Evolutionary conservation across 2,797 vertebrate species (phyloP).

Genomic region (Diplodus puntazzo): DNA sequence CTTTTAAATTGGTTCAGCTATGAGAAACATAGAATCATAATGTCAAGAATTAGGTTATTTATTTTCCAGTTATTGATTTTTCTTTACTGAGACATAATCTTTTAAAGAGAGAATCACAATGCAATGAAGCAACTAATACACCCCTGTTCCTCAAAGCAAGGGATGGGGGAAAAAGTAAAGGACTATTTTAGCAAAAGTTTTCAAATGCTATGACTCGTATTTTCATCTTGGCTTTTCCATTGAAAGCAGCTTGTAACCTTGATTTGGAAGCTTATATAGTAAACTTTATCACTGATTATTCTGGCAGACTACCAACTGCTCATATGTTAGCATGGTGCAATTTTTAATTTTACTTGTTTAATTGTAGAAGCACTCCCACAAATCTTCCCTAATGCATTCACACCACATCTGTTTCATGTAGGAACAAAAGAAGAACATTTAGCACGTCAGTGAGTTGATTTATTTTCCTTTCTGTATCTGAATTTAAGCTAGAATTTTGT

Average conservation of each 20-base stretch:
- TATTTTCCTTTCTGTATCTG: conserved; percentile 25
- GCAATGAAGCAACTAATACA: too few species aligned
- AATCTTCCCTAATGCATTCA: conserved; percentile 13
- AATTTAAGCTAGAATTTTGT: conserved; percentile 1
- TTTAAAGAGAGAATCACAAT: too few species aligned
- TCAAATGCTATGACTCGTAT: background rate
- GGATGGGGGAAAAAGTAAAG: too few species aligned
- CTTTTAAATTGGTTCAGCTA: too few species aligned
- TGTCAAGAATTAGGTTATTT: too few species aligned
- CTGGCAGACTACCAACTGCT: background rate
- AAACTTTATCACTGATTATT: background rate
- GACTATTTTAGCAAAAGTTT: too few species aligned
- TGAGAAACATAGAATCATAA: too few species aligned
- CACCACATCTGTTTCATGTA: conserved; percentile 6
- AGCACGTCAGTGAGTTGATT: conserved; percentile 14
- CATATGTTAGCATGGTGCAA: background rate
- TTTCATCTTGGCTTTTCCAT: background rate
- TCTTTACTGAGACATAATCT: too few species aligned
- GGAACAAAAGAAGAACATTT: conserved; percentile 47
- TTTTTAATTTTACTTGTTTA: conserved; percentile 4
- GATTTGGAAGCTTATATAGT: background rate
- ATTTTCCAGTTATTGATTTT: too few species aligned
- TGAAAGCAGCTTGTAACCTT: background rate
- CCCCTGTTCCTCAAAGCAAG: too few species aligned
- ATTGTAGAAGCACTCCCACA: background rate